Conservation (phyloP, 2,113 vertebrate genomes). For the Syrmaticus mikado region DNA sequence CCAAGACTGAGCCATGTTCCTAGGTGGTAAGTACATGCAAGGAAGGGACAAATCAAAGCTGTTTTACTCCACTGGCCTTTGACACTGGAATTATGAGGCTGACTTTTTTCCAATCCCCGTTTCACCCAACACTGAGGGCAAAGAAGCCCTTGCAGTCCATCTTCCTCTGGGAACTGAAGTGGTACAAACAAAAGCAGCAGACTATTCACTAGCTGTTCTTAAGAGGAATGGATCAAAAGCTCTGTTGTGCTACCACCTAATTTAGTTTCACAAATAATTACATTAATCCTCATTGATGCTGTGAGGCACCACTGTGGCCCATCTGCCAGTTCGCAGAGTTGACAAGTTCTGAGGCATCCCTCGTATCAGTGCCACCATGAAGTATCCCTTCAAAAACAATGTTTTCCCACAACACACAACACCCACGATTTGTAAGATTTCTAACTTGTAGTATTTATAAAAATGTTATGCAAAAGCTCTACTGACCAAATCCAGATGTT, state of each 20-base stretch:
- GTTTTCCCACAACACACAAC: background rate
- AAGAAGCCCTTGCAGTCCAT: background rate
- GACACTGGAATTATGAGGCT: background rate
- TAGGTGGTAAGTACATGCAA: background rate
- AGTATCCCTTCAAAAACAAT: background rate
- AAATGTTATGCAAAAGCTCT: background rate
- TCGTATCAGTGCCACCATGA: background rate
- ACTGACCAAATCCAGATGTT: background rate
- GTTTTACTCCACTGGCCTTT: background rate
- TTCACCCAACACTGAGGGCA: background rate
- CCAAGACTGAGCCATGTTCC: background rate
- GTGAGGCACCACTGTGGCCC: too few species aligned
- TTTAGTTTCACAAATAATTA: background rate
- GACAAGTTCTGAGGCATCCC: background rate
- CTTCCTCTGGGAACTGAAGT: background rate
- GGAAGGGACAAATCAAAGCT: too few species aligned
- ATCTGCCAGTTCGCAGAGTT: background rate
- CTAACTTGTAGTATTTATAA: background rate
- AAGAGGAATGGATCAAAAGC: background rate
- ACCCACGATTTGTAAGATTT: background rate
- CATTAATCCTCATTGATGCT: background rate
- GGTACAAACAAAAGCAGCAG: background rate
- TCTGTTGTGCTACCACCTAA: background rate
- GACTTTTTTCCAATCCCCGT: background rate
- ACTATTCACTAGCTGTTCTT: background rate